Conservation (phyloP, 2,888 invertebrate genomes). For the Orchesellides sinensis region DNA sequence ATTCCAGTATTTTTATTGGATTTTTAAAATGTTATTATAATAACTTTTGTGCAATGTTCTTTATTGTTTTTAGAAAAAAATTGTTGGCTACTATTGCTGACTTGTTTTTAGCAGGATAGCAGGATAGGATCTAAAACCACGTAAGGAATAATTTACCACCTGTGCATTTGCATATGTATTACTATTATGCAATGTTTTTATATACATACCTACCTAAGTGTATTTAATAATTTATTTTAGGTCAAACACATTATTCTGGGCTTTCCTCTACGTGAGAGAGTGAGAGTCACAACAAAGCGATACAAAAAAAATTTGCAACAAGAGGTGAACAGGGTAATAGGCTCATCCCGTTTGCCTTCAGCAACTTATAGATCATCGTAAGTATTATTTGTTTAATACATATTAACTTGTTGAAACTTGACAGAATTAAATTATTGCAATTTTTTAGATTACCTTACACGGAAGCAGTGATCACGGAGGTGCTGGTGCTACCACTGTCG, state of each 20-base stretch:
- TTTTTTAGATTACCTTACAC: slow-evolving; percentile 55
- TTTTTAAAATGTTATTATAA: background rate
- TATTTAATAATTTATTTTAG: background rate
- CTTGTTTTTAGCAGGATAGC: slow-evolving; percentile 54
- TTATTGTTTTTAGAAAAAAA: slow-evolving; percentile 37
- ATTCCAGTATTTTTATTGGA: background rate
- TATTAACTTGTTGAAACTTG: background rate
- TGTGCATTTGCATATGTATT: too few relatives aligned
- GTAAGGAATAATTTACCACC: too few relatives aligned
- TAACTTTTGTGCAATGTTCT: too few relatives aligned
- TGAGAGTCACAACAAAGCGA: too few relatives aligned
- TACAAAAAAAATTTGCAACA: slow-evolving; percentile 55
- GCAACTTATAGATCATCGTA: slow-evolving; percentile 42
- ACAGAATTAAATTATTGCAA: background rate
- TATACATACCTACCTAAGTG: too few relatives aligned
- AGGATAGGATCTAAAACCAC: slow-evolving; percentile 22
- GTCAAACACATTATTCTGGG: slow-evolving; percentile 50
- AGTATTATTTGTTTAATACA: background rate
- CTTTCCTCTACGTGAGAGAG: slow-evolving; percentile 43
- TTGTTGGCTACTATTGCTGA: slow-evolving; percentile 34
- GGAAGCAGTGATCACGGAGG: slow-evolving; percentile 63
- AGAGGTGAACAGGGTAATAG: slow-evolving; percentile 51
- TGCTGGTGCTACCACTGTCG: slow-evolving; percentile 50
- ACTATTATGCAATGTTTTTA: too few relatives aligned
- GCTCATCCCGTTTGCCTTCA: slow-evolving; percentile 33